Base-by-base conservation (phyloP, 2,113 vertebrate species). In the Podarcis raffonei region DNA sequence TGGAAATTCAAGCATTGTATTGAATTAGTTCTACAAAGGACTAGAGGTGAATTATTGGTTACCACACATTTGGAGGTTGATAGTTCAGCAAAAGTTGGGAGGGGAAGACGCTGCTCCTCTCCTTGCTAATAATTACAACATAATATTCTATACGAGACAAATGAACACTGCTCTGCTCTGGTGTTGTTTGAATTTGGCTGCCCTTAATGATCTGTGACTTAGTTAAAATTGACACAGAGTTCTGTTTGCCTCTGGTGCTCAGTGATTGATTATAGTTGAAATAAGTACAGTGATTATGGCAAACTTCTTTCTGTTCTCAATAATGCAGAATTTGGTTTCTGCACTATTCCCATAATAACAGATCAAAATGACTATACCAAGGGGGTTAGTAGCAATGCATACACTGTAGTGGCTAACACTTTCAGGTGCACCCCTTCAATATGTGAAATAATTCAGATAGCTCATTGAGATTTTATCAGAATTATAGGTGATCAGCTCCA, bases 191-290 rank as follows among this genome's bases (percentile, higher is more conserved):
- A 53, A 53, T 32, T 90, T 89, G 11, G 35, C 59, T 83, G 18
- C 30, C 80, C 76, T 90, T 93, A 92, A 88, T 91, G 84, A 85
- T 92, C 75, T 84, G 57, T 84, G 81, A 2, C 76, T 85, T 90
- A 0, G 0, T 83, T 48, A 86, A 22, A 39, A 85, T 0, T 0
- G 77, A 90, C 82, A 27, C 83, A 93, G 81, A 89, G 78, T 86
- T 86, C 92, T 82, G 83, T 90, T 94, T 91, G 72, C 87, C 32
- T 30, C 1, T 48, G 42, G 42, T 48, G 42, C 42, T 48, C 1
- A 9, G 8, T 48, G 42, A 48, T 48, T 90, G 37, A 71, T 23
- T 3, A 84, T 42, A 32, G 78, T 20, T 89, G 42, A 83, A 94
- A 6, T 91, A 84, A 71, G 32, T 18, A 16, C 75, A 72, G 37